These are phyloP conservation scores for Plagodis pulveraria DNA, from an alignment of 2,888 invertebrate species.

Conservation along the genomic window DNA sequence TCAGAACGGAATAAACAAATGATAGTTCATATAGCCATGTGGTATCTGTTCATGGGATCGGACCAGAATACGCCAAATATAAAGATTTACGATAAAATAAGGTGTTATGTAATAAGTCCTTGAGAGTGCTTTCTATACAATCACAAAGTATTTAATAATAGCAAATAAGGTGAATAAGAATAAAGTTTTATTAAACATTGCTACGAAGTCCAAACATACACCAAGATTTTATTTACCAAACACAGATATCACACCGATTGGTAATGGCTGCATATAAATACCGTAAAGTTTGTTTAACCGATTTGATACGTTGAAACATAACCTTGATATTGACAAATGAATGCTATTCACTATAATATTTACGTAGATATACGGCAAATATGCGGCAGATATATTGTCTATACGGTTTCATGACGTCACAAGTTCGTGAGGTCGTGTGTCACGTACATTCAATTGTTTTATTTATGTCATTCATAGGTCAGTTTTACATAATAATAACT, in stretches of 20 bases:
- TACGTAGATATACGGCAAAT: constrained; percentile 27
- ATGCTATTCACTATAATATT: constrained; percentile 29
- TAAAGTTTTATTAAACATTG: too few relatives aligned
- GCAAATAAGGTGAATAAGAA: too few relatives aligned
- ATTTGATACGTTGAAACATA: constrained; percentile 31
- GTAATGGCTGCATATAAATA: constrained; percentile 21
- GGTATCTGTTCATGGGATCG: too few relatives aligned
- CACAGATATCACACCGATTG: constrained; percentile 17
- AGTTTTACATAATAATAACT: constrained; percentile 15
- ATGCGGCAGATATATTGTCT: constrained; percentile 4
- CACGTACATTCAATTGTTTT: constrained; percentile 40
- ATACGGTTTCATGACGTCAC: constrained; percentile 15
- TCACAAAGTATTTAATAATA: too few relatives aligned
- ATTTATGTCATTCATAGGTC: constrained; percentile 1
- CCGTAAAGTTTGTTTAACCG: constrained; percentile 25
- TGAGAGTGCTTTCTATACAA: too few relatives aligned
- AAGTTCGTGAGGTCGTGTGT: constrained; percentile 40
- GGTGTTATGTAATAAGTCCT: too few relatives aligned
- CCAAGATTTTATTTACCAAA: constrained; percentile 9
- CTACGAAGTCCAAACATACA: too few relatives aligned
- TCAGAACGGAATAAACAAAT: too few relatives aligned
- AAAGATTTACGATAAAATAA: too few relatives aligned
- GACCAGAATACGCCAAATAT: too few relatives aligned
- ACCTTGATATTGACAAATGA: constrained; percentile 38
- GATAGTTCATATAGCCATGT: too few relatives aligned